Evolutionary conservation across 2,888 invertebrate genomes (phyloP), one percentile per base, ranked within the genome.

Genomic region (Cotesia congregata): DNA sequence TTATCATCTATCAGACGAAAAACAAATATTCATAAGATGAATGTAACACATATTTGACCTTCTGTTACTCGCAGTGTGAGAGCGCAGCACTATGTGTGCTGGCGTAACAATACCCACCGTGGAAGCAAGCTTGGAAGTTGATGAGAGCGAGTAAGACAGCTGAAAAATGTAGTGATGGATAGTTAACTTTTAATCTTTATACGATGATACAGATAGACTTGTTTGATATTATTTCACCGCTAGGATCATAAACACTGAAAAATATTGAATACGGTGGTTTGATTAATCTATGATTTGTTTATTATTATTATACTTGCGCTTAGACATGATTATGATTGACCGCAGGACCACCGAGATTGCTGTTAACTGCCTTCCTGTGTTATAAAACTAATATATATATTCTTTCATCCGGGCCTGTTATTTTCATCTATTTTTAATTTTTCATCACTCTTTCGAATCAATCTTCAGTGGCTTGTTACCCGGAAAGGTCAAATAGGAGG

Each of bases 321-420:
- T 84, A 84, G 83, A 84, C 87, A 87, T 86, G 87, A 86, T 87
- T 87, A 87, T 87, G 87, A 87, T 85, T 86, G 85, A 85, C 81
- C 81, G 50, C 65, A 41, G 84, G 87, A 87, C 87, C 87, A 87
- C 87, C 87, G 83, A 83, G 85, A 77, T 81, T 76, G 79, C 76
- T 72, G 65, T 75, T 70, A 65, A 76, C 78, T 65, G 71, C 71
- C 74, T 67, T 77, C 75, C 75, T 72, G 75, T 75, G 12, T 50
- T 50, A 1, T 50, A 50, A 50, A 12, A 50, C 30, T 30, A 30
- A 30, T 30, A 30, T 30, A 50, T 50, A 7, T 50, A 12, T 50
- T 50, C 7, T 50, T 74, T 75, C 64, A 72, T 75, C 65, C 71
- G 61, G 61, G 5, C 50, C 60, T 60, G 41, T 17, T 38, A 30